Evolutionary conservation across 2,113 vertebrate genomes (phyloP), one percentile per base, ranked within the genome.

Genomic region (Chaenogobius annularis): DNA sequence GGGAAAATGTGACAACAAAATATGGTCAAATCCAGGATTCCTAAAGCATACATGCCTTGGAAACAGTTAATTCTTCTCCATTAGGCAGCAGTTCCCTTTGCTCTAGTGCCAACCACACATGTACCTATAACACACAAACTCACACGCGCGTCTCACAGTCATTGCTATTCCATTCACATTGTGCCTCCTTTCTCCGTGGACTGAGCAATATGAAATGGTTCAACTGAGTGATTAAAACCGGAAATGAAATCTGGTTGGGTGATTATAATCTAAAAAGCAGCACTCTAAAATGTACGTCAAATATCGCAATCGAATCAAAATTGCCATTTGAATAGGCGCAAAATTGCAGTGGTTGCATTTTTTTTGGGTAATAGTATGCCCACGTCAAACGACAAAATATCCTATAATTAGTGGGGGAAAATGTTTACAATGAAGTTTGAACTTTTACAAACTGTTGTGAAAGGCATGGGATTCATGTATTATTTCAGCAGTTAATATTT

Each of bases 161-260:
- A 89, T 92, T 92, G 88, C 71, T 89, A 92, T 91, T 93, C 88
- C 77, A 78, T 90, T 82, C 91, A 92, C 90, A 82, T 79, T 66
- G 74, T 78, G 61, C 78, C 73, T 87, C 43, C 77, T 72, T 85
- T 85, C 82, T 68, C 82, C 74, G 83, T 69, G 61, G 66, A 31
- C 55, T 75, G 70, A 85, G 72, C 83, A 80, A 82, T 82, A 84
- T 85, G 83, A 89, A 86, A 86, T 74, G 82, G 72, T 81, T 82
- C 77, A 77, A 78, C 70, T 77, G 67, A 81, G 81, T 58, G 82
- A 83, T 89, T 86, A 86, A 85, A 86, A 84, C 61, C 73, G 74
- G 59, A 81, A 84, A 82, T 75, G 10, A 83, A 85, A 87, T 83
- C 70, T 75, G 70, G 68, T 59, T 79, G 80, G 85, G 70, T 70